Base-by-base conservation (phyloP, 2,888 invertebrate species). In the Hydrotaea diabolus region DNA sequence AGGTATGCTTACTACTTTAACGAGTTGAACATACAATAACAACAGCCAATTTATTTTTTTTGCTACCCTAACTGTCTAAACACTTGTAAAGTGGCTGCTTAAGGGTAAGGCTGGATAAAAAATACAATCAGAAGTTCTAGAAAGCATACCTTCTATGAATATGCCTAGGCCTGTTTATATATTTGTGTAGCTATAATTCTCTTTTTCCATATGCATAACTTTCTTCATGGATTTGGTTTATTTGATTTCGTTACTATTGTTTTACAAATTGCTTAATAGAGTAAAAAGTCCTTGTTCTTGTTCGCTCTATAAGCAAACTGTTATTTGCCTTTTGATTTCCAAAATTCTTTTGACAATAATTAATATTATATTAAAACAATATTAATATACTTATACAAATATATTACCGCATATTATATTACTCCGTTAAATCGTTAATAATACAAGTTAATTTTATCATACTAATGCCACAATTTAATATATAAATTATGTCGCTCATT, bases 271-370 rank as follows among this genome's bases (percentile, higher is more conserved):
- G 69, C 39, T 19, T 46, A 23, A 21, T 11, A 66, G 69, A 39
- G 23, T 66, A 19, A 43, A 21, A 66, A 39, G 36, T 9, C 15
- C 13, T 19, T 43, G 1, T 43, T 13, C 13, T 55, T 59, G 19
- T 46, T 19, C 19, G 17, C 59, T 74, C 23, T 43, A 43, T 59
- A 17, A 57, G 66, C 69, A 15, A 53, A 43, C 15, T 64, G 79
- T 79, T 79, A 79, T 79, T 79, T 79, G 79, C 73, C 79, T 79
- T 77, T 79, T 79, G 79, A 79, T 79, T 66, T 79, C 73, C 53
- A 46, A 39, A 46, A 23, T 23, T 9, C 5, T 69, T 17, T 43
- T 77, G 66, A 59, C 7, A 59, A 19, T 7, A 57, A n/a, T 8
- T 8, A 57, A 31, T 31, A 39, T 9, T 39, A 39, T 39, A 1